Conservation (phyloP, 1,140 invertebrate species). For the Pemphigus obesinymphae region DNA sequence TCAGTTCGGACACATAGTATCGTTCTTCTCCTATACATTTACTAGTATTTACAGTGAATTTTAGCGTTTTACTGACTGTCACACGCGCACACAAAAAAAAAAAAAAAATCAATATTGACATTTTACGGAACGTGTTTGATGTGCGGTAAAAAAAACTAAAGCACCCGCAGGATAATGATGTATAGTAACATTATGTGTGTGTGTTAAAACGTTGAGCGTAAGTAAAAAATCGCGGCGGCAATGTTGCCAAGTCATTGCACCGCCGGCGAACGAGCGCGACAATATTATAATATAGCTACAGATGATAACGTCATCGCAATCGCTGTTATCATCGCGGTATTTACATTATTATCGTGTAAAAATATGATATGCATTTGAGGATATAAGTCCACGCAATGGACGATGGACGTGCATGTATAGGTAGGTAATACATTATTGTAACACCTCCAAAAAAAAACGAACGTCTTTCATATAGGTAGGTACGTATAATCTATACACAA, state of each 20-base stretch:
- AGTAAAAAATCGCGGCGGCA: constrained; percentile 19
- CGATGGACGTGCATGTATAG: too few relatives aligned
- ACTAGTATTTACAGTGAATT: not conserved
- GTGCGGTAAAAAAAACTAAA: constrained; percentile 26
- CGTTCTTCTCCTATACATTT: too few relatives aligned
- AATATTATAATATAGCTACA: too few relatives aligned
- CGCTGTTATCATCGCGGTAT: not conserved
- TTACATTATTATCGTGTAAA: not conserved
- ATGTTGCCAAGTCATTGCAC: constrained; percentile 13
- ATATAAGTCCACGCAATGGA: too few relatives aligned
- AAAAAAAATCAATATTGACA: constrained; percentile 30
- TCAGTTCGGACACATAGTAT: too few relatives aligned
- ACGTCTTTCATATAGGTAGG: not conserved
- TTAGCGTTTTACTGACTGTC: not conserved
- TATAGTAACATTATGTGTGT: too few relatives aligned
- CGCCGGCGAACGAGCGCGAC: not conserved
- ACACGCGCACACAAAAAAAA: not conserved
- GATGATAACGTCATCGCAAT: not conserved
- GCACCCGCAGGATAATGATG: constrained; percentile 28
- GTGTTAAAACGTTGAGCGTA: not conserved
- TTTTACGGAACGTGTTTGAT: constrained; percentile 26
- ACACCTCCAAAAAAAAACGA: too few relatives aligned
- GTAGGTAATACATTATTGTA: too few relatives aligned
- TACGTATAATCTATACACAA: not conserved
- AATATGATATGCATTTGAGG: too few relatives aligned